Evolutionary conservation across 2,888 invertebrate species (phyloP), one percentile per base, ranked within the genome.

Genomic region (Agrochola macilenta): DNA sequence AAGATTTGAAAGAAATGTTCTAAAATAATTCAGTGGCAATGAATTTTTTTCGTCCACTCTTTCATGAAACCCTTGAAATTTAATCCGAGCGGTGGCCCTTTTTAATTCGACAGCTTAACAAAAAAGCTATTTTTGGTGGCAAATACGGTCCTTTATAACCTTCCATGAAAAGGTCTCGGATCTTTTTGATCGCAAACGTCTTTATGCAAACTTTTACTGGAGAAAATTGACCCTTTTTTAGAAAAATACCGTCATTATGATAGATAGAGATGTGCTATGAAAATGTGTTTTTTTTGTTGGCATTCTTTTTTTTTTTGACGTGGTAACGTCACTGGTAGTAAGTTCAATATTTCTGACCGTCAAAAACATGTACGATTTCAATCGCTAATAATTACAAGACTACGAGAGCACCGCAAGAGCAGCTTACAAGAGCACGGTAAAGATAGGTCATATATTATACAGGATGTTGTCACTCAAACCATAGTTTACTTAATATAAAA

Each of bases 61-160:
- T 79, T 76, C 79, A 80, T 79, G 75, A 74, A 81, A 87, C 88
- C 88, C 86, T 90, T 86, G 83, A 87, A 92, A 90, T 92, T 91
- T 91, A 90, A 91, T 90, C 86, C 86, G 43, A 76, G 71, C 79
- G 77, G 83, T 87, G 86, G 87, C 81, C 76, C 87, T 87, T 87
- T 90, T 89, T 89, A 90, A 92, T 91, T 89, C 85, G 88, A 87
- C 88, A 88, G 89, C 84, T 89, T 90, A 82, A 87, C 87, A 88
- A 88, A 83, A 81, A 87, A 83, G 85, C 83, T 89, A 85, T 88
- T 90, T 90, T 87, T 71, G 80, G 84, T 83, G 79, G 82, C 84
- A 85, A 88, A 85, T 78, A 87, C 77, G 76, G 68, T 74, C 83
- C 79, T 77, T 88, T 86, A 75, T 68, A 79, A 79, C 84, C 83